Base-by-base conservation (phyloP, 2,113 vertebrate species). In the Hemicordylus capensis region DNA sequence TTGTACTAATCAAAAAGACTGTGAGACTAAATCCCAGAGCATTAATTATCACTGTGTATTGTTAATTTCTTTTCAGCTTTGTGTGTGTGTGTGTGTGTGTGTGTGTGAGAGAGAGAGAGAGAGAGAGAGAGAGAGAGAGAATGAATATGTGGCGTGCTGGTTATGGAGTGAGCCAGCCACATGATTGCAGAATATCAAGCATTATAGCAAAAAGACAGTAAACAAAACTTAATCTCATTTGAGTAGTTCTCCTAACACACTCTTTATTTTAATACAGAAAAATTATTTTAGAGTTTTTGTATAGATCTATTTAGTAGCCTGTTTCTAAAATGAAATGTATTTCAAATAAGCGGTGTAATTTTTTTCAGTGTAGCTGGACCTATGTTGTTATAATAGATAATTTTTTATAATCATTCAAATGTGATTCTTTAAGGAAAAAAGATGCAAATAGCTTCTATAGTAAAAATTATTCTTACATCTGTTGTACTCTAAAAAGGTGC, bases 201-300 rank as follows among this genome's bases (percentile, higher is more conserved):
- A 88, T 96, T 95, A 93, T 93, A 93, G 94, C 89, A 91, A 94
- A 85, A 72, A 79, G 46, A 77, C 61, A 77, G 66, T 80, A 80
- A 85, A 63, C 76, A 80, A 94, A 90, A 90, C 90, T 73, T 93
- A 86, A 93, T 92, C 93, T 94, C 92, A 92, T 95, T 95, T 94
- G 93, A 95, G 95, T 96, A 96, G 91, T 95, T 96, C 95, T 96
- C 95, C 95, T 97, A 97, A 97, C 93, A 92, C 96, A 95, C 96
- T 96, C 96, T 96, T 96, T 97, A 96, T 96, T 96, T 97, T 97
- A 96, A 95, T 97, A 96, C 96, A 95, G 95, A 97, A 96, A 96
- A 96, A 96, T 97, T 97, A 97, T 97, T 97, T 97, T 97, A 97
- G 96, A 97, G 94, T 96, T 94, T 97, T 97, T 96, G 96, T 97